Conservation (phyloP, 2,113 vertebrate genomes). For the Esox niger region DNA sequence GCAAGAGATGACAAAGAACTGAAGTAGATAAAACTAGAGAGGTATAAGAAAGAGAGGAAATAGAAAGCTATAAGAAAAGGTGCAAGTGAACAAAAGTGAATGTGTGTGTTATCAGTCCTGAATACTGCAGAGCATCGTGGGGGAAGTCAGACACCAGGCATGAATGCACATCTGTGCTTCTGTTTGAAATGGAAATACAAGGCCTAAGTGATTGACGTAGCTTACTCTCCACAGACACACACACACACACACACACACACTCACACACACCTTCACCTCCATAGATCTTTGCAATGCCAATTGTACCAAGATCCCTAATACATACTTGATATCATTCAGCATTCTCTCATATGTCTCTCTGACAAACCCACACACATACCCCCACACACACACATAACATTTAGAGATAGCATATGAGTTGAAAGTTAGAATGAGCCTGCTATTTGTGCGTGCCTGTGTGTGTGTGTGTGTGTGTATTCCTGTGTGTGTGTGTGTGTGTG, state of each 20-base stretch:
- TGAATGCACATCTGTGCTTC: constrained; percentile 1
- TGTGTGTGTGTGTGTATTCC: neutral
- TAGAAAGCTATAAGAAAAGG: neutral
- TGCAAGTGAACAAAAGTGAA: constrained; percentile 15
- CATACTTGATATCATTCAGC: no score
- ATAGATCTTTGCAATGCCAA: no score
- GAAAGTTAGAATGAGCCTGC: neutral
- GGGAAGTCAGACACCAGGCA: constrained; percentile 14
- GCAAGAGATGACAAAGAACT: no score
- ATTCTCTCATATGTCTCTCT: no score
- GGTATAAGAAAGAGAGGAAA: neutral
- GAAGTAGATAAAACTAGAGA: neutral
- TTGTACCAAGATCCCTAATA: no score
- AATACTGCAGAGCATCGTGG: constrained; percentile 10
- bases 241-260: no score
- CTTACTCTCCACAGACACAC: neutral
- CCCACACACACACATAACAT: neutral
- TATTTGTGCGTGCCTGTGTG: constrained; percentile 4
- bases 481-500: no score
- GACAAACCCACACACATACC: neutral
- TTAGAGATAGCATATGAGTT: neutral
- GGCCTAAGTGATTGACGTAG: neutral
- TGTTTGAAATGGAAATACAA: neutral
- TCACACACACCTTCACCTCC: no score
- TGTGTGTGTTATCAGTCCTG: constrained; percentile 15